These are phyloP conservation scores for Saxicola maurus DNA, from an alignment of 2,797 vertebrate species.

Conservation along the genomic window DNA sequence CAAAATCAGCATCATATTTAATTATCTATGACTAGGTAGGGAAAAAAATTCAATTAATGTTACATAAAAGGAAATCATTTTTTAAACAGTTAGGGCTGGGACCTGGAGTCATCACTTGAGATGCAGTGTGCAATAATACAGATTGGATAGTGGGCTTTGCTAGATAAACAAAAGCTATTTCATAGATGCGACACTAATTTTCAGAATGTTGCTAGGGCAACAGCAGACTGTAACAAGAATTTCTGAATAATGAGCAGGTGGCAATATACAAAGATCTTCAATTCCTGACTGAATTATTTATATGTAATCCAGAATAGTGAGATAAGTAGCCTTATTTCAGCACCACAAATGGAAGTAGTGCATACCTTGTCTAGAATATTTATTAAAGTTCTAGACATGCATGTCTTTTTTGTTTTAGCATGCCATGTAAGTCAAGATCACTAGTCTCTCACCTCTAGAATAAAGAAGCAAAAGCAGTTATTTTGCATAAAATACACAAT, in stretches of 20 bases:
- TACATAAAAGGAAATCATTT: background rate
- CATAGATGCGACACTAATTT: slow-evolving; percentile 46
- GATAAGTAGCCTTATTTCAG: background rate
- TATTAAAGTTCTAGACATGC: background rate
- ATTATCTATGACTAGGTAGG: background rate
- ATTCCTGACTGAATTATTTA: slow-evolving; percentile 41
- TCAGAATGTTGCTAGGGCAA: slow-evolving; percentile 55
- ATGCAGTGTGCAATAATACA: background rate
- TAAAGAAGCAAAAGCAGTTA: background rate
- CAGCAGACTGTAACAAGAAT: slow-evolving; percentile 43
- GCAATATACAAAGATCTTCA: background rate
- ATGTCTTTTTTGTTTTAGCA: background rate
- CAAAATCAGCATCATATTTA: background rate
- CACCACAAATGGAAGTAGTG: background rate
- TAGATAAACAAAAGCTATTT: slow-evolving; percentile 52
- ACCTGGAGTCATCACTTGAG: background rate
- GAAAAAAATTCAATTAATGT: background rate
- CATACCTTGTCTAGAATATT: background rate
- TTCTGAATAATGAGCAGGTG: slow-evolving; percentile 58
- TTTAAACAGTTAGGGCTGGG: background rate
- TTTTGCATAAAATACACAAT: background rate
- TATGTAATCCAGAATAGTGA: background rate
- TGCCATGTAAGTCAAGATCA: background rate
- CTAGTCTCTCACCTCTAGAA: background rate
- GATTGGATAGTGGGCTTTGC: background rate